These are phyloP conservation scores for Myrmecobius fasciatus DNA, from an alignment of 2,113 vertebrate species.

Conservation along the genomic window DNA sequence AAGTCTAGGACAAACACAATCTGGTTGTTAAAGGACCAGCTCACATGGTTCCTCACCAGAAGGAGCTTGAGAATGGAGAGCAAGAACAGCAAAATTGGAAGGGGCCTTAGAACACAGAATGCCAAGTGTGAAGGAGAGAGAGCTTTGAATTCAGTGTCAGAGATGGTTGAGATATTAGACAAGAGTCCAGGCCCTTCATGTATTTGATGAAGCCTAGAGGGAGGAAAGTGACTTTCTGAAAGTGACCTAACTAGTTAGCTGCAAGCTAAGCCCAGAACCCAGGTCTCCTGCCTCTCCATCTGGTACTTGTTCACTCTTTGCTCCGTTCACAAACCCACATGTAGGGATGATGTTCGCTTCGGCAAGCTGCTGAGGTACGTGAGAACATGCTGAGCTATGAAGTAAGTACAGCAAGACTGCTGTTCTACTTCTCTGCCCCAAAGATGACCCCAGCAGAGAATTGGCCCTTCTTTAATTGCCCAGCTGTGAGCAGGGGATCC, in stretches of 20 bases:
- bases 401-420: neutral
- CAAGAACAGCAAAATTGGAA: neutral
- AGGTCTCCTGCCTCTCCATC: neutral
- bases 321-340: neutral
- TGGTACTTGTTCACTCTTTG: neutral
- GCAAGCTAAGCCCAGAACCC: neutral
- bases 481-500: neutral
- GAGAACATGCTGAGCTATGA: neutral
- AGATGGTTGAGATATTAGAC: neutral
- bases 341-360: neutral
- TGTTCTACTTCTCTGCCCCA: neutral
- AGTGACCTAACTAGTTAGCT: neutral
- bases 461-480: neutral
- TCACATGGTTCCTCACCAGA: neutral
- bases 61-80: neutral
- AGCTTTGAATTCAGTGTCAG: neutral
- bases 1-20: neutral
- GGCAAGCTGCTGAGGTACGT: neutral
- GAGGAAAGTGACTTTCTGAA: neutral
- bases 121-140: neutral
- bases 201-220: neutral
- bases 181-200: neutral
- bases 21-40: neutral
- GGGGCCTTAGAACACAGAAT: neutral
- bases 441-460: neutral